phyloP scores from a whole-genome alignment of 2,888 invertebrate species.

The Corbicula japonica region DNA sequence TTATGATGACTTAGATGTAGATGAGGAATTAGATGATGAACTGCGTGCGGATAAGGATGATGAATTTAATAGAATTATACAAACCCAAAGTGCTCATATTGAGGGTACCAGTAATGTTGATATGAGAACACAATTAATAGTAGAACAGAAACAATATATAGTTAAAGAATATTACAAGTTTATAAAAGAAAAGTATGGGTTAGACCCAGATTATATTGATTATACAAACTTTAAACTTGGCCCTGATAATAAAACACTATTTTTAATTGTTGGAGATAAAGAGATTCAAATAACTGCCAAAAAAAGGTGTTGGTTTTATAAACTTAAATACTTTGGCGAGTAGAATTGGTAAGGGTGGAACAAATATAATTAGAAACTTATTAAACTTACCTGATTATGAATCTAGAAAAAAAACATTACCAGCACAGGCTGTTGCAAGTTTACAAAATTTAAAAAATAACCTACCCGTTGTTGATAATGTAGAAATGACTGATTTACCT shows the following conservation, averaged over 20 bases:
- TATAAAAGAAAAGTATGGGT: conserved; percentile 25
- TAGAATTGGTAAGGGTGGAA: conserved; percentile 30
- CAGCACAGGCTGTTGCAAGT: conserved; percentile 13
- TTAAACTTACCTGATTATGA: conserved; percentile 26
- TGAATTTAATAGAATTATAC: conserved; percentile 23
- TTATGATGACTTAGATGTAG: conserved; percentile 1
- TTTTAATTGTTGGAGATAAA: too few relatives aligned
- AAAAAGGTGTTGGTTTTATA: too few relatives aligned
- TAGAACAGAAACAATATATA: conserved; percentile 16
- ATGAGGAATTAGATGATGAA: conserved; percentile 22
- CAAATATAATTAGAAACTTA: conserved; percentile 27
- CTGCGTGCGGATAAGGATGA: background rate
- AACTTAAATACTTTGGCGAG: conserved; percentile 13
- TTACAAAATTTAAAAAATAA: conserved; percentile 29
- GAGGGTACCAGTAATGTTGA: background rate
- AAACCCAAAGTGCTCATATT: conserved; percentile 18
- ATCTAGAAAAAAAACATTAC: conserved; percentile 12
- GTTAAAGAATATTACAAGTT: too few relatives aligned
- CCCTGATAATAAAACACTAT: too few relatives aligned
- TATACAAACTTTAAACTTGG: too few relatives aligned
- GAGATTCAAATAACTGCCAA: too few relatives aligned
- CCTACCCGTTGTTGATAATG: conserved; percentile 28
- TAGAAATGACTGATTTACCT: conserved; percentile 32
- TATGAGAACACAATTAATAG: conserved; percentile 12
- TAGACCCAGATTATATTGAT: too few relatives aligned